Evolutionary conservation across 2,888 invertebrate species (phyloP).

Genomic region (Lymantria monacha): DNA sequence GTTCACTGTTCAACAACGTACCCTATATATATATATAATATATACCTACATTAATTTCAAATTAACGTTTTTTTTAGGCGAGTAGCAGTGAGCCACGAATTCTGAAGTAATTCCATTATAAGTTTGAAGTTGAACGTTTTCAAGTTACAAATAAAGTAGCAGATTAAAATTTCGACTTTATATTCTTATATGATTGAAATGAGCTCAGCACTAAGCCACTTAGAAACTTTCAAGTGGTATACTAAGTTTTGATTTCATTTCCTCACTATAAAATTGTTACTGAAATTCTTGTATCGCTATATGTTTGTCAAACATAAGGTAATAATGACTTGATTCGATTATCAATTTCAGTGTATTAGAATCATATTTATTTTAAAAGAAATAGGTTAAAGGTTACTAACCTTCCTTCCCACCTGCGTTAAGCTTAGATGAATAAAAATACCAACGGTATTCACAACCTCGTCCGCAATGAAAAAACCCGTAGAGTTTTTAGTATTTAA

Average conservation of each 20-base stretch:
- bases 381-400: conserved; percentile 11
- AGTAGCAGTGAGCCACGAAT: conserved; percentile 54
- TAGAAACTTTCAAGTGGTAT: conserved; percentile 63
- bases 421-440: conserved; percentile 20
- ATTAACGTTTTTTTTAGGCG: conserved; percentile 49
- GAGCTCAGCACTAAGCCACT: conserved; percentile 51
- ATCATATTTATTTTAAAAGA: no score
- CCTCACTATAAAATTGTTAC: conserved; percentile 6
- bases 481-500: no score
- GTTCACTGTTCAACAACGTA: no score
- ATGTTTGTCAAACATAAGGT: conserved; percentile 4
- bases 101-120: conserved; percentile 75
- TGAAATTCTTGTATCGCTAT: background rate
- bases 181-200: conserved; percentile 67
- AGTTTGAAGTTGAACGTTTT: conserved; percentile 62
- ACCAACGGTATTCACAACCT: background rate
- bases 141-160: conserved; percentile 59
- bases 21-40: no score
- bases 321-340: background rate
- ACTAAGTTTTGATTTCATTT: conserved; percentile 40
- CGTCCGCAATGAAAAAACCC: no score
- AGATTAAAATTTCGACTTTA: conserved; percentile 54
- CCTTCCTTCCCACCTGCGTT: conserved; percentile 1
- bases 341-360: conserved; percentile 16
- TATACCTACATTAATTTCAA: conserved; percentile 43